Base-by-base conservation (phyloP, 2,797 vertebrate genomes). In the Sphenopsis melanotis region DNA sequence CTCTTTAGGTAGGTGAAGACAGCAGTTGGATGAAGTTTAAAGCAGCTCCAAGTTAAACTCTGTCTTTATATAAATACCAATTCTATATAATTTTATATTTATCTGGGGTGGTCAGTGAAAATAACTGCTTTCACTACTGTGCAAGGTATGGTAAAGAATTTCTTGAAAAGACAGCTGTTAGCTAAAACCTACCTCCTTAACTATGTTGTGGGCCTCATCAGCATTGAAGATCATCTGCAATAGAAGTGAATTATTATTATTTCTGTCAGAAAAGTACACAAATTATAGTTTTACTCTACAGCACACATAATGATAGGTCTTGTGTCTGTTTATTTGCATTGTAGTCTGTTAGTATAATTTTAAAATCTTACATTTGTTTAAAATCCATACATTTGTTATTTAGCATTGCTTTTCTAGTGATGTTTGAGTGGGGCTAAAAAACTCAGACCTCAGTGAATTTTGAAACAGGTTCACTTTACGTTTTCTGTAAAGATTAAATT, bases 141-240 rank as follows among this genome's bases (percentile, higher is more conserved):
- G 26, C n/a, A 69, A 84, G 16, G 26, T 20, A 84, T 80, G 18
- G 55, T n/a, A 47, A 89, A 63, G 34, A 57, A 36, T 60, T n/a
- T 36, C 9, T 83, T 57, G 42, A 39, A 83, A 75, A 81, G 26
- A 42, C 17, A 60, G 22, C 14, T 72, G 19, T 23, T 49, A 86
- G 11, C 6, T 53, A 71, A 93, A 91, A 97, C 87, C 60, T 97
- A 99, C 99, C 98, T 99, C 99, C 97, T 99, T 99, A 44, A 99
- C 98, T 23, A 98, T 97, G 95, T 89, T 98, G 56, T 99, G 99
- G 12, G 98, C 98, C 96, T 99, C 99, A 79, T 99, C 99, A 36
- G 98, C 97, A 95, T 97, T 99, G 94, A 99, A 99, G 61, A 98
- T 97, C 94, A 98, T 97, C 99, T 99, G 96, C 36, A 94, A 92